Base-by-base conservation (phyloP, 2,888 invertebrate species). In the Spisula subtruncata region DNA sequence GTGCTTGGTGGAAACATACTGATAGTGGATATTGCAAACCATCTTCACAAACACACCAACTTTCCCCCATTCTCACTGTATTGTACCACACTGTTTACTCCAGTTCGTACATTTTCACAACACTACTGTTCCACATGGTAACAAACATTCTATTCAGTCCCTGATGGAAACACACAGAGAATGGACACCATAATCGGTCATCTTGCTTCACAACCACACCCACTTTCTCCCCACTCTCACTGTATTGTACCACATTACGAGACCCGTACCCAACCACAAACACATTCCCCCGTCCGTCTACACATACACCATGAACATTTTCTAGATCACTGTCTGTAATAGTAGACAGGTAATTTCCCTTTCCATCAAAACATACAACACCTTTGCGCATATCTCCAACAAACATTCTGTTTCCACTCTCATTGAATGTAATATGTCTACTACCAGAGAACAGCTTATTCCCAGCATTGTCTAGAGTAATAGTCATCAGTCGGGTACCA, bases 11-110 rank as follows among this genome's bases (percentile, higher is more conserved):
- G n/a, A n/a, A n/a, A 51, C 82, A 82, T 20, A 82, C 82, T 54
- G 54, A 82, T 4, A 1, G 51, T 32, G 54, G 82, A 32, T 18
- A 16, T 14, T 14, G 14, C 16, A 82, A 20, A 5, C 82, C 82
- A 32, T 82, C 82, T 25, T 56, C n/a, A 56, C 56, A 32, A 82
- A 54, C n/a, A 32, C 82, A 56, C 82, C 82, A 54, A 54, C 5
- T 6, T 56, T 82, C 82, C 56, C 16, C 82, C 82, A 32, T 82
- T 51, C 25, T 82, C 54, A 32, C 32, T 25, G n/a, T 29, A 48
- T 29, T 82, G 82, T 54, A 82, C 20, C 20, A 82, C 82, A 82
- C 18, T 82, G 60, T 32, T 83, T 83, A 35, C 56, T 83, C 32
- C 10, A 56, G 35, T 32, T 56, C 56, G 35, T 56, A 82, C n/a